Percentiles rank a stretch among this genome's conserved stretches.
These are phyloP conservation scores for Crotalus viridis DNA, from an alignment of 2,113 vertebrate species.

Conservation along the genomic window DNA sequence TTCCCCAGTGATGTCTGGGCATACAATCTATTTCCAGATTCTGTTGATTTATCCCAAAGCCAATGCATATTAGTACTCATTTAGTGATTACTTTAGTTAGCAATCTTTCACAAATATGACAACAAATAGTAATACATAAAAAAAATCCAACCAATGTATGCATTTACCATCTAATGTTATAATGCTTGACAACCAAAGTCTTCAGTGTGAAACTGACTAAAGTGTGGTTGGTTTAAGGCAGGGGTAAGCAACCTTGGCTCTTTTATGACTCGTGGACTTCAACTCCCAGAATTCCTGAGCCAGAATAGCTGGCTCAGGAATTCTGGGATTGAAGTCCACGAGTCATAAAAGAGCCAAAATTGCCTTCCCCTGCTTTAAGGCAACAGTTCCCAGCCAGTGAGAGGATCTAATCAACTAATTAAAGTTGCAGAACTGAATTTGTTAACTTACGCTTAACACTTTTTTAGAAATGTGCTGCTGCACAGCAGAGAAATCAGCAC, in stretches of 20 bases:
- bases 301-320: no score
- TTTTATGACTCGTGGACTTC: no score
- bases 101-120: background rate
- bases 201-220: background rate
- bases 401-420: background rate
- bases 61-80: background rate
- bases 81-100: background rate
- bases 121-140: background rate
- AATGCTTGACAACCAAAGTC: background rate
- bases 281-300: no score
- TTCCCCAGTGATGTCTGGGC: background rate
- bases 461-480: background rate
- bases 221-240: background rate
- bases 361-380: background rate
- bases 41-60: background rate
- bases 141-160: background rate
- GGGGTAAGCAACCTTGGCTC: background rate
- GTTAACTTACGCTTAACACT: background rate
- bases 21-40: background rate
- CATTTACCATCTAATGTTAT: background rate
- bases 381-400: background rate
- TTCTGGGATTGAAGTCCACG: no score
- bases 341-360: no score
- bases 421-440: background rate
- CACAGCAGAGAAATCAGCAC: background rate